Conservation (phyloP, 2,797 vertebrate genomes). For the Halcyon badia region DNA sequence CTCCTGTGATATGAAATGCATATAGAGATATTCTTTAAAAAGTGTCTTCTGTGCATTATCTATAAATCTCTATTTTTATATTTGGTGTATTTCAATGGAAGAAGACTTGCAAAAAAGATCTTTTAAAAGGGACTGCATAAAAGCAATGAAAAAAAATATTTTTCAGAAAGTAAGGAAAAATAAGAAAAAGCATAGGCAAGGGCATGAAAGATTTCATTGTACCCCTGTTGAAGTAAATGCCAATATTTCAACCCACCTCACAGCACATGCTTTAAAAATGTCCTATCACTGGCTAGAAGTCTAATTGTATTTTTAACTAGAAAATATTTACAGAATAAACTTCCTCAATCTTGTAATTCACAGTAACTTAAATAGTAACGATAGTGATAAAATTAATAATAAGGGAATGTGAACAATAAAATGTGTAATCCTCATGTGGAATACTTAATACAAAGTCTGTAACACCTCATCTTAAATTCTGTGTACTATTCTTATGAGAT, state of each 20-base stretch:
- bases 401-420: not conserved
- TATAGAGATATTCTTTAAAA: not conserved
- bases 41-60: conserved; percentile 7
- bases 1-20: not conserved
- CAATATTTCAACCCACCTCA: not conserved
- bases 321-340: not conserved
- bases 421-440: not conserved
- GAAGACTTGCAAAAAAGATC: not conserved
- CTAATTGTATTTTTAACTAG: not conserved
- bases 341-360: not conserved
- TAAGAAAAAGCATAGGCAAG: not conserved
- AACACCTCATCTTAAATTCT: not conserved
- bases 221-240: not conserved
- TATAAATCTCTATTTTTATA: conserved; percentile 6
- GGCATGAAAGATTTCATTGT: not conserved
- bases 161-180: not conserved
- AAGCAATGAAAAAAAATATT: not conserved
- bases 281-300: fast-evolving
- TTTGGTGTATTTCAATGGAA: conserved; percentile 16
- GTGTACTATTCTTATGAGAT: not conserved
- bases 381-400: not conserved
- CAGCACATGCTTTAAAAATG: not conserved
- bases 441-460: not conserved
- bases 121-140: fast-evolving
- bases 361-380: not conserved